Conservation (phyloP, 2,888 invertebrate species). For the Drosophila mettleri region DNA sequence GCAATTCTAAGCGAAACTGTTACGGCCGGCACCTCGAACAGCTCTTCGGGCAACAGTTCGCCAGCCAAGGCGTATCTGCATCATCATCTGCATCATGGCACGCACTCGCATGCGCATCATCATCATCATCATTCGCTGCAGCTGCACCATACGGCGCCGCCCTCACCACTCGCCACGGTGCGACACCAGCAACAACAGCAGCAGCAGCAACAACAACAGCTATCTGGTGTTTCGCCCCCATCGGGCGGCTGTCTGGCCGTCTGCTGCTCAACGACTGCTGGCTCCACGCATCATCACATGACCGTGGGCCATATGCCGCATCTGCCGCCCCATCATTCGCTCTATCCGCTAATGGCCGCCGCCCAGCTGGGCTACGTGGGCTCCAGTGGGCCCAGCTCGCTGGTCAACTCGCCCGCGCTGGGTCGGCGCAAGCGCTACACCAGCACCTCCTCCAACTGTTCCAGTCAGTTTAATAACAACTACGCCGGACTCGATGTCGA, state of each 20-base stretch:
- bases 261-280: conserved; percentile 53
- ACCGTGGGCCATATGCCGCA: conserved; percentile 52
- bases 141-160: conserved; percentile 71
- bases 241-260: conserved; percentile 47
- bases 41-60: conserved; percentile 58
- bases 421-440: conserved; percentile 88
- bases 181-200: conserved; percentile 67
- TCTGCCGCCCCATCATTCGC: conserved; percentile 69
- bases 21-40: conserved; percentile 48
- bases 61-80: conserved; percentile 62
- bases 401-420: conserved; percentile 86
- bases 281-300: conserved; percentile 62
- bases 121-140: conserved; percentile 68
- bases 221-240: conserved; percentile 35
- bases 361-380: conserved; percentile 68
- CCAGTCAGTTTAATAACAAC: conserved; percentile 88
- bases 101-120: conserved; percentile 33
- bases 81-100: conserved; percentile 60
- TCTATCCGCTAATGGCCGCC: conserved; percentile 79
- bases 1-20: conserved; percentile 12
- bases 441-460: conserved; percentile 87
- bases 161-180: conserved; percentile 64
- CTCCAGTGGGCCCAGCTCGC: conserved; percentile 82
- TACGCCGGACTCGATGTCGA: conserved; percentile 89
- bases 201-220: conserved; percentile 41